phyloP scores from a whole-genome alignment of 2,113 vertebrate species.

The Tor tambroides region DNA sequence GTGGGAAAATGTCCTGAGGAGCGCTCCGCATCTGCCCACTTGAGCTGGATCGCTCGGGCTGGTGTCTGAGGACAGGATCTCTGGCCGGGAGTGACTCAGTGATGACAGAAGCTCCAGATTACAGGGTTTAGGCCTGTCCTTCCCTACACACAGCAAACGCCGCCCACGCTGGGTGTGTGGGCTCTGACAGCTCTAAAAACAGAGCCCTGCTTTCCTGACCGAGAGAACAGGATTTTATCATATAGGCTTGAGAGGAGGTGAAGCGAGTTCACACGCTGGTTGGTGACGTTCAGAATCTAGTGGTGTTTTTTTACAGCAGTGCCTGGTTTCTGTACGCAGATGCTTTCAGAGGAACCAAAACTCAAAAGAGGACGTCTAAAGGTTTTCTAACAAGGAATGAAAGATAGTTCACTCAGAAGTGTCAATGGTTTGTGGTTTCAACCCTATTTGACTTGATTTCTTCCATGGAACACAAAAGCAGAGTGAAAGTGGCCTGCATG shows the following conservation, averaged over 20 bases:
- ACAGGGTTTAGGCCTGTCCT: slow-evolving; percentile 49
- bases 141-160: slow-evolving; percentile 33
- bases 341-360: not conserved
- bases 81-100: slow-evolving; percentile 46
- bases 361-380: not conserved
- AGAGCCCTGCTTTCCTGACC: slow-evolving; percentile 30
- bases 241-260: not conserved
- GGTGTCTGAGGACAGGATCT: not conserved
- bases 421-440: not conserved
- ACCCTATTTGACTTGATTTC: not conserved
- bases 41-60: too few species aligned
- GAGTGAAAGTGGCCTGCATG: not conserved
- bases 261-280: not conserved
- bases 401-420: not conserved
- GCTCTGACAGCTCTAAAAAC: slow-evolving; percentile 47
- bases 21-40: not conserved
- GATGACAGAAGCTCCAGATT: slow-evolving; percentile 47
- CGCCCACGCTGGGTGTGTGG: slow-evolving; percentile 47
- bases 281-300: not conserved
- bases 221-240: not conserved
- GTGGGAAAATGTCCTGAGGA: too few species aligned
- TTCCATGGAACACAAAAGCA: not conserved
- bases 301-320: not conserved
- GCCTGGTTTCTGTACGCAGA: not conserved
- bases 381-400: not conserved